A percentile compares a stretch with the other conserved stretches of the same genome.
Conservation (phyloP, 2,113 vertebrate genomes). For the Neotoma lepida region DNA sequence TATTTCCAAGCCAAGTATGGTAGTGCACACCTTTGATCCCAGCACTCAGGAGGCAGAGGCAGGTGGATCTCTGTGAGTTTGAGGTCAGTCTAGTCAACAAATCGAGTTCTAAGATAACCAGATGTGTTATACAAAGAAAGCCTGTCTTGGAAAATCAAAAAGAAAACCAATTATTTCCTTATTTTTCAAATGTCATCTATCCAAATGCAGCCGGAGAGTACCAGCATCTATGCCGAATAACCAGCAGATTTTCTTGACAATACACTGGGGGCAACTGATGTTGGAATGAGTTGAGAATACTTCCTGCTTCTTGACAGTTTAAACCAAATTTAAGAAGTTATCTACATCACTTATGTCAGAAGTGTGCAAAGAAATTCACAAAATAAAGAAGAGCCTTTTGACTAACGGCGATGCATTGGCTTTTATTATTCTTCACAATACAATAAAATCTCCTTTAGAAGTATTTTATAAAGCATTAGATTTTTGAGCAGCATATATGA, state of each 20-base stretch:
- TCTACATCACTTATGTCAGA: not conserved
- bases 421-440: not conserved
- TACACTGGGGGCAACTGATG: not conserved
- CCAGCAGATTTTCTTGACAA: not conserved
- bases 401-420: not conserved
- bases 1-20: not conserved
- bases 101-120: not conserved
- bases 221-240: not conserved
- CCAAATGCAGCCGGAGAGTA: not conserved
- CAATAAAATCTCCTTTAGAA: slow-evolving; percentile 29
- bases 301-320: not conserved
- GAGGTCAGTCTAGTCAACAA: not conserved
- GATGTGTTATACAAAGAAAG: not conserved
- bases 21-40: not conserved
- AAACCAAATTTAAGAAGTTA: slow-evolving; percentile 19
- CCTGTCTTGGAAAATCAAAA: not conserved
- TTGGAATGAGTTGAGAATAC: not conserved
- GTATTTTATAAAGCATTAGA: slow-evolving; percentile 21
- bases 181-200: not conserved
- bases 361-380: not conserved
- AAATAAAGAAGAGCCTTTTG: not conserved
- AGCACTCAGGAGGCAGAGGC: not conserved
- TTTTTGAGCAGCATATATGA: not conserved
- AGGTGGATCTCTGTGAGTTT: not conserved
- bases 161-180: not conserved